Conservation (phyloP, 1,140 invertebrate genomes). For the Panagrolaimus sp. region DNA sequence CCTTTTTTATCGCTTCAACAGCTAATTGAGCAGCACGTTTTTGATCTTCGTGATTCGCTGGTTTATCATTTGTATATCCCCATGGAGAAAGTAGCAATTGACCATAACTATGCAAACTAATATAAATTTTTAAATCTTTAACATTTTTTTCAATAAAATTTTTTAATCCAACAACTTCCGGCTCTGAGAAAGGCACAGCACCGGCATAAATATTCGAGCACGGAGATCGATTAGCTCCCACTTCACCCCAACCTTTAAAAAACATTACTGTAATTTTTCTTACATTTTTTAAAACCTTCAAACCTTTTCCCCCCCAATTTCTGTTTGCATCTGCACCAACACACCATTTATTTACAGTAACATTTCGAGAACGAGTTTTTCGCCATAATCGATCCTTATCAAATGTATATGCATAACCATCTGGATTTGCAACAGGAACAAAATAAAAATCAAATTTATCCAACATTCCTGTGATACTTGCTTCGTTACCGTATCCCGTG, state of each 20-base stretch:
- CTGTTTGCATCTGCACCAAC: conserved; percentile 61
- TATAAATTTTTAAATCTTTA: conserved; percentile 48
- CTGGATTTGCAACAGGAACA: conserved; percentile 59
- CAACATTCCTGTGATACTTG: conserved; percentile 63
- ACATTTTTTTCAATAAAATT: conserved; percentile 47
- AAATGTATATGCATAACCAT: conserved; percentile 59
- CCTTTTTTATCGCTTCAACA: conserved; percentile 49
- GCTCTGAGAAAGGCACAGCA: conserved; percentile 46
- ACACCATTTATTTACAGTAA: conserved; percentile 55
- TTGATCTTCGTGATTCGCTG: conserved; percentile 50
- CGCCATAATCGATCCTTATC: conserved; percentile 59
- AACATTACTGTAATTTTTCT: background rate
- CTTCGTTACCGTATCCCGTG: conserved; percentile 29
- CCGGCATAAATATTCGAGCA: conserved; percentile 57
- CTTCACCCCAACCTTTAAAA: conserved; percentile 27
- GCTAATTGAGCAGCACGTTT: conserved; percentile 43
- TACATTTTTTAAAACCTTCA: conserved; percentile 36
- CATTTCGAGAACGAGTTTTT: conserved; percentile 58
- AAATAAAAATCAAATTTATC: conserved; percentile 77
- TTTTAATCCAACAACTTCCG: conserved; percentile 42
- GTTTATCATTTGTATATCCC: conserved; percentile 58
- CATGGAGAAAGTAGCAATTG: conserved; percentile 61
- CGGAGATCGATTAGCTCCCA: conserved; percentile 47
- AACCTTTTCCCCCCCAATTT: conserved; percentile 60
- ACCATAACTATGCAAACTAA: conserved; percentile 50